phyloP scores from a whole-genome alignment of 2,113 vertebrate genomes.

The Gopherus evgoodei region DNA sequence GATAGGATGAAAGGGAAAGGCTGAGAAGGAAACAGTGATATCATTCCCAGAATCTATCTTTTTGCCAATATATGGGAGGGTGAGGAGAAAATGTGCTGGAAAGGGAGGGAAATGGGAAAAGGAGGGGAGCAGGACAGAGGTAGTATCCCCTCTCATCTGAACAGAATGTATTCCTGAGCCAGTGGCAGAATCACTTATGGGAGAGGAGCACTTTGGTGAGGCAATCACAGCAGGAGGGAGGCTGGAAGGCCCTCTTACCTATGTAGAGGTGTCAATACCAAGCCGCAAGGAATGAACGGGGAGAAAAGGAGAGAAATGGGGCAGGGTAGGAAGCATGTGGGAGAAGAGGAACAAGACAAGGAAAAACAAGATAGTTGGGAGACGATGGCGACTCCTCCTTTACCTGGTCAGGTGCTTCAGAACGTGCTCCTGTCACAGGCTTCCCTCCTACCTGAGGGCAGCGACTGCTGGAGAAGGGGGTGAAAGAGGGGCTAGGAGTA shows the following conservation, averaged over 20 bases:
- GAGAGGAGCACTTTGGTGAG: not conserved
- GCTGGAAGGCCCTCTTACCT: not conserved
- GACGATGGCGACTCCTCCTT: too few species aligned
- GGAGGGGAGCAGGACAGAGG: not conserved
- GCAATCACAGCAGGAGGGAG: not conserved
- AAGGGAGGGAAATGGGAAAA: not conserved
- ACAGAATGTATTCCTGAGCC: not conserved
- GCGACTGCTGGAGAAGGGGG: not conserved
- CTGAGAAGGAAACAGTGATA: not conserved
- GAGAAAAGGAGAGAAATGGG: too few species aligned
- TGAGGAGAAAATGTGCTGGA: not conserved
- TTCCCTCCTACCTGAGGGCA: accelerated
- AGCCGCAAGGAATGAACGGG: too few species aligned
- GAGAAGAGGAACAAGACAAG: not conserved
- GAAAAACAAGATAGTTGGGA: not conserved
- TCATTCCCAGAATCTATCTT: not conserved
- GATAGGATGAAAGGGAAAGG: not conserved
- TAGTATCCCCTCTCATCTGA: not conserved
- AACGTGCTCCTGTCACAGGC: accelerated
- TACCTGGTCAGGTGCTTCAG: too few species aligned
- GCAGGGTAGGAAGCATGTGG: not conserved
- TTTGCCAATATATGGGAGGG: not conserved
- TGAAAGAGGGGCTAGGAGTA: too few species aligned
- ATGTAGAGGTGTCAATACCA: not conserved
- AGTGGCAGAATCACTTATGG: not conserved